Evolutionary conservation across 2,113 vertebrate species (phyloP).

Genomic region (Dinomys branickii): DNA sequence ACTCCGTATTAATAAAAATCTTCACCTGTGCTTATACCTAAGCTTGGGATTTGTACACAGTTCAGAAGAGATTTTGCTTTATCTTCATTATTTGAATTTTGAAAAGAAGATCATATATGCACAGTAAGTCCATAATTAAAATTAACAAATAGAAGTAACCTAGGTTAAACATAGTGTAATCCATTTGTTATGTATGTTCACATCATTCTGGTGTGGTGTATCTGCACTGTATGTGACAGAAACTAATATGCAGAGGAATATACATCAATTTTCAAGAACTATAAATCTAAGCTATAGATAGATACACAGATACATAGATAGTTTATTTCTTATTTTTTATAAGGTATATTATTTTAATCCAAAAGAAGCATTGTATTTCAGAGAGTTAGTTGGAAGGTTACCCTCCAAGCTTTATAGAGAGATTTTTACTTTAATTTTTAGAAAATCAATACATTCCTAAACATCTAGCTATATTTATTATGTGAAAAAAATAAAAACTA

Average conservation of each 20-base stretch:
- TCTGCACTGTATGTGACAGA: not conserved
- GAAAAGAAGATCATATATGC: slow-evolving; percentile 16
- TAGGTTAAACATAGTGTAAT: not conserved
- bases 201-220: not conserved
- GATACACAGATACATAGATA: not conserved
- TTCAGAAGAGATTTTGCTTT: slow-evolving; percentile 20
- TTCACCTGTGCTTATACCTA: not conserved
- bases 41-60: not conserved
- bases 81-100: slow-evolving; percentile 31
- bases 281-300: not conserved
- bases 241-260: not conserved
- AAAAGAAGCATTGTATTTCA: slow-evolving; percentile 51
- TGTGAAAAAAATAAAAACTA: slow-evolving; percentile 55
- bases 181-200: not conserved
- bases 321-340: slow-evolving; percentile 18
- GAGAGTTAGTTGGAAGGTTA: slow-evolving; percentile 26
- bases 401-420: slow-evolving; percentile 5
- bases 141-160: not conserved
- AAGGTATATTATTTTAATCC: not conserved
- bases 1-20: not conserved
- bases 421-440: slow-evolving; percentile 24
- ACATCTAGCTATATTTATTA: slow-evolving; percentile 5
- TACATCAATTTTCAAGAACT: not conserved
- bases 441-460: slow-evolving; percentile 37
- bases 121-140: not conserved